Evolutionary conservation across 2,888 invertebrate species (phyloP), one percentile per base, ranked within the genome.

Genomic region (Agrypnus murinus): DNA sequence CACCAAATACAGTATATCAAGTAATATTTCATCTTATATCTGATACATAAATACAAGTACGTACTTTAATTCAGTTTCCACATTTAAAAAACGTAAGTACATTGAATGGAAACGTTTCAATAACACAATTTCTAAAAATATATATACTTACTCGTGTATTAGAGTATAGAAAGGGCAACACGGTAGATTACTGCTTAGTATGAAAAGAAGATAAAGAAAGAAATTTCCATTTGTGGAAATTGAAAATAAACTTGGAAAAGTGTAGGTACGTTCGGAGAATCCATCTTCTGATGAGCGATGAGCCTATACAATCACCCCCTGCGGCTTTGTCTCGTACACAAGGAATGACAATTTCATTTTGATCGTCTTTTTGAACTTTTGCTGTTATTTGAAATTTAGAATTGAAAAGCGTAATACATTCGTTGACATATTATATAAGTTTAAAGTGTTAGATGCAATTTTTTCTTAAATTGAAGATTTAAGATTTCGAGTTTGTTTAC

Each of bases 321-420:
- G 59, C 25, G 43, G 59, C 43, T 43, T 59, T 40, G 43, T 59
- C 40, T 59, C 40, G 25, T 17, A 43, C 17, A 59, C 43, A 38
- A 40, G 25, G 43, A 43, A 43, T 31, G 31, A n/a, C 59, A 40
- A 59, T 43, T 59, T 57, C 32, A 25, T 53, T 25, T 53, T 53
- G 50, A 53, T 53, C 50, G 32, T 53, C 32, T 53, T 53, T 38
- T 32, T 53, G 32, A 53, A 53, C 32, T 53, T 31, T 50, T 12
- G 8, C 12, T 45, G 45, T 17, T 45, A 17, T 14, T 46, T 17
- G 1, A 46, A 46, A 17, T 46, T 19, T 46, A 19, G 19, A 45
- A 46, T 10, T 38, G 2, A n/a, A 38, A 10, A 7, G 12, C n/a
- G n/a, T n/a, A n/a, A n/a, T n/a, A n/a, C n/a, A n/a, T n/a, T n/a